Base-by-base conservation (phyloP, 2,888 invertebrate genomes). In the Drosophila suboccidentalis region DNA sequence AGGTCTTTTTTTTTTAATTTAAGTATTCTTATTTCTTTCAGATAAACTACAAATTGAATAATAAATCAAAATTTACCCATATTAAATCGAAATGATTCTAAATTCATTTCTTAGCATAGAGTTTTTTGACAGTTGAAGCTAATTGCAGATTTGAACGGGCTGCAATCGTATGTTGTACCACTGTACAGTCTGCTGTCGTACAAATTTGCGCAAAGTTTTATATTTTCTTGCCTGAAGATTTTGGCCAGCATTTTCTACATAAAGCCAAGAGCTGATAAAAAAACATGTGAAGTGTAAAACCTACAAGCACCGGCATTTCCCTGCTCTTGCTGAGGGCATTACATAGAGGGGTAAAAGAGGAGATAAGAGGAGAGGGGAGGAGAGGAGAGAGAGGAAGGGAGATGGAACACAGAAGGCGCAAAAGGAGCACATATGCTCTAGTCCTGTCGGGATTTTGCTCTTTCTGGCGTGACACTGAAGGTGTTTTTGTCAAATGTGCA, bases 401-500 rank as follows among this genome's bases (percentile, higher is more conserved):
- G 51, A 44, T n/a, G 29, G 68, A 26, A 36, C 32, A 60, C 41
- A 51, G 65, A 39, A 59, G 58, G 73, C 53, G 50, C 36, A 10
- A 32, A 32, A 38, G 43, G 15, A 54, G 43, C 70, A 75, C 87
- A 83, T 88, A 88, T 88, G 83, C 80, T 64, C 46, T 58, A 64
- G 62, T 39, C 51, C 74, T 78, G 75, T 63, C 75, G 82, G 85
- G 75, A 84, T 60, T 75, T 13, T 75, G 67, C 63, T 59, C 60
- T 54, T 67, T 64, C 69, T 50, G 39, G 64, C 60, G 55, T 75
- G 66, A 79, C 80, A 76, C 80, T 63, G 70, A 84, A 88, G 89
- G 83, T 84, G 83, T 86, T 80, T 86, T 84, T 84, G 83, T 84
- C 89, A 88, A 84, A 84, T 84, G 89, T 84, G 83, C 83, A 84